Conservation (phyloP, 1,140 invertebrate species). For the Coenobita brevimanus region DNA sequence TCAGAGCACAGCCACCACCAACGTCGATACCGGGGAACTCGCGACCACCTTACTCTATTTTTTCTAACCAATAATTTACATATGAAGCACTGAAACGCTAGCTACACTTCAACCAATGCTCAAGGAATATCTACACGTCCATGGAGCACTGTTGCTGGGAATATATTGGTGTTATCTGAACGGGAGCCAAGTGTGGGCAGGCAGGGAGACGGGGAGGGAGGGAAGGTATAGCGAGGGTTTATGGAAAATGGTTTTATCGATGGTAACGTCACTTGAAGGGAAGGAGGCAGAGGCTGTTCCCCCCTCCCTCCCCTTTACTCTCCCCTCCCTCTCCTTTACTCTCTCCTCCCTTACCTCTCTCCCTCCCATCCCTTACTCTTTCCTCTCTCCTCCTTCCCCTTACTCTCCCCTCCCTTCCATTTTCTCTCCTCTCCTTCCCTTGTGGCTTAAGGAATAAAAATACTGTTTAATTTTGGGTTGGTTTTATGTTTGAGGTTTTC, state of each 20-base stretch:
- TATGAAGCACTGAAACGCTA: too few species aligned
- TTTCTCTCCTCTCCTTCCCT: background rate
- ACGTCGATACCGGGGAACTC: too few species aligned
- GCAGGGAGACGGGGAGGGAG: background rate
- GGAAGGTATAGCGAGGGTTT: constrained; percentile 31
- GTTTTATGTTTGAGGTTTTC: too few species aligned
- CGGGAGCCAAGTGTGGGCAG: background rate
- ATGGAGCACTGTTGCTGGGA: too few species aligned
- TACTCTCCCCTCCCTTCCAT: background rate
- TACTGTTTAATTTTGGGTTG: too few species aligned
- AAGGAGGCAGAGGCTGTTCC: constrained; percentile 2
- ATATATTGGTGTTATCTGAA: too few species aligned
- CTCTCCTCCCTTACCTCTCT: background rate
- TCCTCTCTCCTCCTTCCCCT: background rate
- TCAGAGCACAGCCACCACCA: background rate
- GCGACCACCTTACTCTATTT: too few species aligned
- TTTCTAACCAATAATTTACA: too few species aligned
- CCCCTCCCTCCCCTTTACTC: constrained; percentile 23
- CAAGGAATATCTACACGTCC: too few species aligned
- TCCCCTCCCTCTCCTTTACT: background rate
- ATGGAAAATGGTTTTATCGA: constrained; percentile 60
- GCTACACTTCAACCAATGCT: too few species aligned
- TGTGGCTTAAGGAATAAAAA: too few species aligned
- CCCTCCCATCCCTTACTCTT: too few species aligned
- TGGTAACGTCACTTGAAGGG: constrained; percentile 54